A percentile compares a stretch with the other conserved stretches of the same genome.
Evolutionary conservation across 1,140 invertebrate genomes (phyloP).

Genomic region (Sycophila sp.): DNA sequence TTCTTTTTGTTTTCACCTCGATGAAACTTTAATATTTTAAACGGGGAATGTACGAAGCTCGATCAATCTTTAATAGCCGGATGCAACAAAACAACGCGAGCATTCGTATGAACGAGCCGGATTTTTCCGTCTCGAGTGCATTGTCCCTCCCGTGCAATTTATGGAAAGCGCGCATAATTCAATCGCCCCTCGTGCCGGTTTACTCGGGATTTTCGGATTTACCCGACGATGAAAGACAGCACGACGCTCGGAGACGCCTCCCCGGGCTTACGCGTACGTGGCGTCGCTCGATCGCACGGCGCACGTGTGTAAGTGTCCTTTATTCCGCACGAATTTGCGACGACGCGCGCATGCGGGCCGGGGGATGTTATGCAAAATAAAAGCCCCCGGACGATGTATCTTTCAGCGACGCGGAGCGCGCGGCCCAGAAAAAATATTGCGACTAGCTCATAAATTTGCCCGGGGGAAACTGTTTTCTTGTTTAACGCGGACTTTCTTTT

Average conservation of each 20-base stretch:
- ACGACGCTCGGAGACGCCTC: too few species aligned
- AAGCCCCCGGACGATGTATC: not conserved
- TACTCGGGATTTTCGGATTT: not conserved
- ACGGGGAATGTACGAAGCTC: too few species aligned
- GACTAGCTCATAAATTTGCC: conserved; percentile 11
- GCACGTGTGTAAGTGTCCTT: not conserved
- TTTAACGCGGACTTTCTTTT: too few species aligned
- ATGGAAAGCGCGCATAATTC: conserved; percentile 2
- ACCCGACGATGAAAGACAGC: too few species aligned
- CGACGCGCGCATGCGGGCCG: not conserved
- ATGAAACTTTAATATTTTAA: too few species aligned
- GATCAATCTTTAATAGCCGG: too few species aligned
- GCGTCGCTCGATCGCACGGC: not conserved
- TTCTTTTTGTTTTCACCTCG: too few species aligned
- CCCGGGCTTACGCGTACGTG: too few species aligned
- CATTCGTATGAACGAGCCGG: too few species aligned
- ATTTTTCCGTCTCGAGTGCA: not conserved
- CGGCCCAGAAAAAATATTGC: not conserved
- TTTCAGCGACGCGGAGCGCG: not conserved
- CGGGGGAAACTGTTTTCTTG: not conserved
- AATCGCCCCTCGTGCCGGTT: not conserved
- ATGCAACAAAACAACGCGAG: too few species aligned
- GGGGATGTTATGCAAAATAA: conserved; percentile 1
- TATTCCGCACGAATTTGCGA: not conserved
- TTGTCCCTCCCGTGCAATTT: not conserved